Base-by-base conservation (phyloP, 2,797 vertebrate genomes). In the Spondyliosoma cantharus region DNA sequence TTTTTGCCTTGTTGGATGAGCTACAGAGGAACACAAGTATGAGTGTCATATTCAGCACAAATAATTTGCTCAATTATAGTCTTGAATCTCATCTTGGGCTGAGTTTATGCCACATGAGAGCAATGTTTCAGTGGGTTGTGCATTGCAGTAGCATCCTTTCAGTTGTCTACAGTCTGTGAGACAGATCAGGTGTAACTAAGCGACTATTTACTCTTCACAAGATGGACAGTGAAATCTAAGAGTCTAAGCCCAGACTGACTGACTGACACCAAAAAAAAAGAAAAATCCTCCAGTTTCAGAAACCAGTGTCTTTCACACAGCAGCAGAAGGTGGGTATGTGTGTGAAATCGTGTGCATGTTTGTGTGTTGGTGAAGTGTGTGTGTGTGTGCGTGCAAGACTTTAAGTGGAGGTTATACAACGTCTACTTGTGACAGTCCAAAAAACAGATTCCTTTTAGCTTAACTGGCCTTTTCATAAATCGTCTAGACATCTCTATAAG, bases 391-490 rank as follows among this genome's bases (percentile, higher is more conserved):
- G 89, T 87, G 83, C 74, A 85, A 74, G 89, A 88, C 79, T 90
- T 89, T 85, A 92, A 89, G 90, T 92, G 90, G 91, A 92, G 90
- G 90, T 92, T 92, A 92, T 85, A 92, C 90, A 91, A 91, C 78
- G 76, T 90, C 91, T 91, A 93, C 89, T 89, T 14, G 78, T 89
- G 91, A 90, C 92, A 89, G 87, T 90, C 90, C 85, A 85, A 90
- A 37, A 68, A 91, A 90, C 89, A 91, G 86, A 89, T 88, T 91
- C 85, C 84, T 89, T 90, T 87, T 74, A 86, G 82, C 85, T 92
- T 86, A 96, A 97, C 96, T 97, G 96, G 96, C 96, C 96, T 93
- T 94, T 95, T 95, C 94, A 95, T 93, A 95, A 94, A 94, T 94
- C 90, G 76, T 90, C 93, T 93, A 94, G 88, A 95, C 94, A 92